Evolutionary conservation across 2,113 vertebrate genomes (phyloP), one percentile per base, ranked within the genome.

Genomic region (Microcebus tavaratra): DNA sequence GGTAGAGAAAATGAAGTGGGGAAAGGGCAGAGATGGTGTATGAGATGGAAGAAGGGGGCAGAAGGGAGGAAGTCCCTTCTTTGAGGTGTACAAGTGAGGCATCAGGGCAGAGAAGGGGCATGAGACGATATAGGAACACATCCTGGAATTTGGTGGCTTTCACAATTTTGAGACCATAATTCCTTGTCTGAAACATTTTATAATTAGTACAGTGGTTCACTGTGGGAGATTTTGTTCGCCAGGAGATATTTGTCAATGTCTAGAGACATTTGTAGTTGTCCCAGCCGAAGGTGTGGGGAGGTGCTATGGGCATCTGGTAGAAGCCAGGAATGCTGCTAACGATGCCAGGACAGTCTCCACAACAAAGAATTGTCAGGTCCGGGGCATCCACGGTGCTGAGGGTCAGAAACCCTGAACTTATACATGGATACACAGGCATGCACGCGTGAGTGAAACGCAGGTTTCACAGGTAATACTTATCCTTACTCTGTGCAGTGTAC

Each of bases 361-460:
- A 13, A 12, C 48, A 68, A 73, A 79, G 68, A 50, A 53, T 63
- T n/a, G 18, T 9, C 48, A 63, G 20, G 27, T 39, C 15, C 25
- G 81, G 73, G 42, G 55, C 25, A 29, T 53, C n/a, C 21, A 0
- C 15, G 39, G 14, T 61, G 67, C 34, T 36, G 34, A 23, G 17
- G 42, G 3, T 53, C 25, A 57, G 61, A 68, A 76, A 25, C n/a
- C 29, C 23, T 25, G 48, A 85, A 12, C 17, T 11, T 4, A 15
- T 6, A 8, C 10, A 3, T 2, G 11, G 8, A 34, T 11, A 34
- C 23, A 8, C 8, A 1, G 20, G 31, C 0, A 0, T n/a, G 27
- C 21, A n/a, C 9, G 8, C 1, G 1, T 8, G 75, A 7, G 21
- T 21, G 27, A 63, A 82, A 14, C 1, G 8, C 45, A 81, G 72